Evolutionary conservation across 2,888 invertebrate genomes (phyloP).

Genomic region (Lepas anatifera): DNA sequence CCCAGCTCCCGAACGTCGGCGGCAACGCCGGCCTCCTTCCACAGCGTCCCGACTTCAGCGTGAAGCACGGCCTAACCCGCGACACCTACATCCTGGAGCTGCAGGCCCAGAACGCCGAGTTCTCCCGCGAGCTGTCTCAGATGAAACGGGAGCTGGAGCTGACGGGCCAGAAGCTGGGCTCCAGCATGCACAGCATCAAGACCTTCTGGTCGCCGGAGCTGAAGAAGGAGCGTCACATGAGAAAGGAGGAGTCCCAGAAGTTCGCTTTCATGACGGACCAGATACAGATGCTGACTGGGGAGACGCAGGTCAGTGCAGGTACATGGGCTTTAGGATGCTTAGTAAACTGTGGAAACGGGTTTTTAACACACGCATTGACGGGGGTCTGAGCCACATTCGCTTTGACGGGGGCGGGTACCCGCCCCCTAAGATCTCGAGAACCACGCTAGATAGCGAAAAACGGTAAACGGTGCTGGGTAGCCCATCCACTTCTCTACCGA

Average conservation of each 20-base stretch:
- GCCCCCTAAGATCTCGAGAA: no score
- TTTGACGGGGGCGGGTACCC: no score
- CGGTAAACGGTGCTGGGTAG: no score
- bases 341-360: no score
- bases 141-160: conserved; percentile 87
- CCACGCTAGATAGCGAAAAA: no score
- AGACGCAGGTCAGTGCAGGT: conserved; percentile 79
- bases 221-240: conserved; percentile 89
- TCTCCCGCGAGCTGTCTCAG: conserved; percentile 81
- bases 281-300: conserved; percentile 85
- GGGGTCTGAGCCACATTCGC: no score
- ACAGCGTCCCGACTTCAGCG: conserved; percentile 50
- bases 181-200: conserved; percentile 99
- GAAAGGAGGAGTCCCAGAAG: conserved; percentile 96
- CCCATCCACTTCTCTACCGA: no score
- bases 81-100: conserved; percentile 68
- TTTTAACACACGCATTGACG: no score
- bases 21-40: conserved; percentile 39
- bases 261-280: conserved; percentile 94
- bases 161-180: conserved; percentile 93
- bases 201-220: conserved; percentile 99
- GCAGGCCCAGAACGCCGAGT: conserved; percentile 85
- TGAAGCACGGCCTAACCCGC: conserved; percentile 34
- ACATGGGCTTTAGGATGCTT: no score
- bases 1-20: conserved; percentile 31